Conservation (phyloP, 2,797 vertebrate species). For the Helostoma temminkii region DNA sequence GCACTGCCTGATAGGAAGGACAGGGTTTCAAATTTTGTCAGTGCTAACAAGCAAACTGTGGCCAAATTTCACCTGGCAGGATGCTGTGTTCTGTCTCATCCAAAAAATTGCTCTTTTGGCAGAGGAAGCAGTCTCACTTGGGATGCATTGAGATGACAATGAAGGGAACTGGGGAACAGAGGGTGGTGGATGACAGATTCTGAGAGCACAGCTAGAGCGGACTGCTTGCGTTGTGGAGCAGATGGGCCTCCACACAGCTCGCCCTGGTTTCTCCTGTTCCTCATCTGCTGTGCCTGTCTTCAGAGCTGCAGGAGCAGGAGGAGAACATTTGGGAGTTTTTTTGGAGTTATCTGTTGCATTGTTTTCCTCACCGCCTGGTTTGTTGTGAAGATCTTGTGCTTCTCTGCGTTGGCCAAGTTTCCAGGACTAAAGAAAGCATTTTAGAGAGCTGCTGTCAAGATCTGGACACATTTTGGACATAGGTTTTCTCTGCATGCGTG, state of each 20-base stretch:
- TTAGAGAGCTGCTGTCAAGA: constrained; percentile 27
- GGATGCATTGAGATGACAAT: constrained; percentile 55
- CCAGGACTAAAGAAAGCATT: constrained; percentile 18
- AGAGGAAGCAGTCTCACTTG: constrained; percentile 31
- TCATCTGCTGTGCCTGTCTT: constrained; percentile 60
- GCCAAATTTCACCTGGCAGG: constrained; percentile 73
- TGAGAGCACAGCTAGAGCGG: constrained; percentile 24
- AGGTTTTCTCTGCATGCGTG: background rate
- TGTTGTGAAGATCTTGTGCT: constrained; percentile 36
- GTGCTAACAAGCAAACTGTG: constrained; percentile 51
- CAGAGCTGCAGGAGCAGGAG: constrained; percentile 53
- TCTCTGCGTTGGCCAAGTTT: constrained; percentile 43
- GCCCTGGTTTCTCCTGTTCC: constrained; percentile 52
- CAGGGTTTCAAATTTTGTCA: constrained; percentile 45
- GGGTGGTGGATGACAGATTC: constrained; percentile 62
- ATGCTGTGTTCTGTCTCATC: constrained; percentile 41
- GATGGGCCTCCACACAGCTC: constrained; percentile 73
- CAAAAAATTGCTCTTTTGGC: constrained; percentile 56
- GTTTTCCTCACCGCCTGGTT: constrained; percentile 44
- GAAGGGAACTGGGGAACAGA: constrained; percentile 55
- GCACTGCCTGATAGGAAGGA: constrained; percentile 17
- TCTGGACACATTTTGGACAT: constrained; percentile 1
- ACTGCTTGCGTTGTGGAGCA: constrained; percentile 59
- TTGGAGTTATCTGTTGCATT: constrained; percentile 58
- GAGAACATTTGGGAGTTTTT: constrained; percentile 61